phyloP scores from a whole-genome alignment of 2,888 invertebrate species.

The Lithophane socia region DNA sequence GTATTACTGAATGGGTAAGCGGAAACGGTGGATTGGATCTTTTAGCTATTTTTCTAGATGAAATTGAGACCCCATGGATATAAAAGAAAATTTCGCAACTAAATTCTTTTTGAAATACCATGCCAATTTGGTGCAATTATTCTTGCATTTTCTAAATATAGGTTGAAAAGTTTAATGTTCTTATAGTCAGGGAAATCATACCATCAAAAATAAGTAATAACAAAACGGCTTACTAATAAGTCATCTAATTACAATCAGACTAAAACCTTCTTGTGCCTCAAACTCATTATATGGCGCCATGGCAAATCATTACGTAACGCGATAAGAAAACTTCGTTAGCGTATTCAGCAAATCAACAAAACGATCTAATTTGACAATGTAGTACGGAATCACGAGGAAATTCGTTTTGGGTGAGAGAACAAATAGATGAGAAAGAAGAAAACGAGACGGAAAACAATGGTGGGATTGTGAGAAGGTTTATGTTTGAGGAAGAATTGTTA shows the following conservation, averaged over 20 bases:
- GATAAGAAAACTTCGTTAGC: slow-evolving; percentile 55
- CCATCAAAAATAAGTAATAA: not conserved
- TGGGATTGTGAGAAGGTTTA: not conserved
- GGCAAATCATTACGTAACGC: slow-evolving; percentile 40
- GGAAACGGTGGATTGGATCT: slow-evolving; percentile 16
- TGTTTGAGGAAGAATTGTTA: not conserved
- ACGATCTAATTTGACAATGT: slow-evolving; percentile 51
- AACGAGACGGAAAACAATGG: not conserved
- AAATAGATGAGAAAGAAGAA: slow-evolving; percentile 11
- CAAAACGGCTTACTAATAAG: slow-evolving; percentile 11
- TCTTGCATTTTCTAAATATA: too few relatives aligned
- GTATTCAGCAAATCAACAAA: slow-evolving; percentile 44
- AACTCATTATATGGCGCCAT: slow-evolving; percentile 30
- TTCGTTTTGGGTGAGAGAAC: slow-evolving; percentile 20
- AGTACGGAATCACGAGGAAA: slow-evolving; percentile 32
- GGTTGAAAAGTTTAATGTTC: too few relatives aligned
- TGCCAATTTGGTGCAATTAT: not conserved
- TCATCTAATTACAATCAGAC: slow-evolving; percentile 32
- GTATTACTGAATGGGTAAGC: slow-evolving; percentile 7
- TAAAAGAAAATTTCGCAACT: not conserved
- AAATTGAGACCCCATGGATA: not conserved
- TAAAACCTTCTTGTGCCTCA: slow-evolving; percentile 27
- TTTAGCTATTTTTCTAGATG: not conserved
- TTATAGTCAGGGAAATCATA: too few relatives aligned
- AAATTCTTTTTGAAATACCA: not conserved